A percentile compares a stretch with the other conserved stretches of the same genome.
These are phyloP conservation scores for Periophthalmodon schlosseri DNA, from an alignment of 2,113 vertebrate genomes.

Conservation along the genomic window DNA sequence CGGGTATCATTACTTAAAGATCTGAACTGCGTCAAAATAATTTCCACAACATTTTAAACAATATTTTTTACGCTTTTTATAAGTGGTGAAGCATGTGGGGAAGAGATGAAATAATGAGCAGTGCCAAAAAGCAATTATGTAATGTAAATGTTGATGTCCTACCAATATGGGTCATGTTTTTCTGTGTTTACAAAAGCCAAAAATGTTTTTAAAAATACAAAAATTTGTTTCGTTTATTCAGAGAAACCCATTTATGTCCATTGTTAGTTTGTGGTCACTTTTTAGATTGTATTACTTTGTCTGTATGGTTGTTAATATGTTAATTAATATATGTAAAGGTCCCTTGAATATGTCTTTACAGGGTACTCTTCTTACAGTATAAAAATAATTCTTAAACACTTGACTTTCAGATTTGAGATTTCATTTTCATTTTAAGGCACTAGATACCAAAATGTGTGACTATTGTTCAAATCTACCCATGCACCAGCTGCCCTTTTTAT, in stretches of 20 bases:
- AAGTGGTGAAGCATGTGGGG: constrained; percentile 7
- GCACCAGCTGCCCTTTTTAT: background rate
- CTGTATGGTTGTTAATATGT: constrained; percentile 8
- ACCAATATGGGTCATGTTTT: background rate
- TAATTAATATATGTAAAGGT: constrained; percentile 3
- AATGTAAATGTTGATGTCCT: constrained; percentile 1
- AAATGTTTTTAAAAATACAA: background rate
- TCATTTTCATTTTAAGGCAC: background rate
- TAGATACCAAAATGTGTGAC: background rate
- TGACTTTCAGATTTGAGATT: background rate
- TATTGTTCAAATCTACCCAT: background rate
- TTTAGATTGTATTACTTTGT: constrained; percentile 1
- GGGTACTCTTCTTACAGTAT: constrained; percentile 4
- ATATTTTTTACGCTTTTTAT: constrained; percentile 5
- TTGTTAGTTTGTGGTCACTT: constrained; percentile 8
- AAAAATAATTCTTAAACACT: background rate
- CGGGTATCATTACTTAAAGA: background rate
- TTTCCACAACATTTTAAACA: background rate
- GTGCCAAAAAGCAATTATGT: constrained; percentile 13
- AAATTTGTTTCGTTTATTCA: background rate
- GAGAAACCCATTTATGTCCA: background rate
- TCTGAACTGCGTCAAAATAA: constrained; percentile 1
- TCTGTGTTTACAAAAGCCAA: background rate
- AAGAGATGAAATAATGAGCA: background rate
- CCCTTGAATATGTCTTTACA: constrained; percentile 5